A percentile compares a stretch with the other conserved stretches of the same genome.
phyloP scores from a whole-genome alignment of 2,113 vertebrate species.

The Trinectes maculatus region DNA sequence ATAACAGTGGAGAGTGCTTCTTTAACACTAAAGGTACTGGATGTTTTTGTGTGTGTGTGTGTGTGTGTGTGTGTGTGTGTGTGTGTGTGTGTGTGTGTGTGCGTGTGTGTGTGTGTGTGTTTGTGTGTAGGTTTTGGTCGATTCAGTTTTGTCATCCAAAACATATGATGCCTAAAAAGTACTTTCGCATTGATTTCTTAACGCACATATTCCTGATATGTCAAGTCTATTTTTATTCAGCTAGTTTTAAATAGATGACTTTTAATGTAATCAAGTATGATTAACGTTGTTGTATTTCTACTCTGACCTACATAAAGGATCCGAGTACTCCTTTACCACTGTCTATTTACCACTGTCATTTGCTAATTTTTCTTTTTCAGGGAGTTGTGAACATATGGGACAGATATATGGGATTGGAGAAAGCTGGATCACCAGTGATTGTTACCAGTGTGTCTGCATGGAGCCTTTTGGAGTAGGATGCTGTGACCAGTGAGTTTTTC shows the following conservation, averaged over 20 bases:
- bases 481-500: slow-evolving; percentile 80
- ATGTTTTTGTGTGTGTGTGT: not conserved
- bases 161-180: not conserved
- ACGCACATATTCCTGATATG: too few species aligned
- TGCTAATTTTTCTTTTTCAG: slow-evolving; percentile 56
- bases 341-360: too few species aligned
- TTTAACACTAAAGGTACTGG: slow-evolving; percentile 81
- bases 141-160: not conserved
- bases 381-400: slow-evolving; percentile 78
- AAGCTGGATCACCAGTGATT: slow-evolving; percentile 80
- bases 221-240: too few species aligned
- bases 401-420: slow-evolving; percentile 77
- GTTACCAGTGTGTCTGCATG: slow-evolving; percentile 83
- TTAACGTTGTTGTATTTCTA: not conserved
- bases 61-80: not conserved
- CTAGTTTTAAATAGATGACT: not conserved
- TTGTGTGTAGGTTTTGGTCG: not conserved
- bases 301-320: not conserved
- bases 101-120: not conserved
- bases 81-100: not conserved
- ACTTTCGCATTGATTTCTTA: too few species aligned
- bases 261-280: not conserved
- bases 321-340: not conserved
- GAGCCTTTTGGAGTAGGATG: slow-evolving; percentile 84
- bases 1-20: slow-evolving; percentile 80